A percentile compares a stretch with the other conserved stretches of the same genome.
phyloP scores from a whole-genome alignment of 2,113 vertebrate species.

The Menidia beryllina region DNA sequence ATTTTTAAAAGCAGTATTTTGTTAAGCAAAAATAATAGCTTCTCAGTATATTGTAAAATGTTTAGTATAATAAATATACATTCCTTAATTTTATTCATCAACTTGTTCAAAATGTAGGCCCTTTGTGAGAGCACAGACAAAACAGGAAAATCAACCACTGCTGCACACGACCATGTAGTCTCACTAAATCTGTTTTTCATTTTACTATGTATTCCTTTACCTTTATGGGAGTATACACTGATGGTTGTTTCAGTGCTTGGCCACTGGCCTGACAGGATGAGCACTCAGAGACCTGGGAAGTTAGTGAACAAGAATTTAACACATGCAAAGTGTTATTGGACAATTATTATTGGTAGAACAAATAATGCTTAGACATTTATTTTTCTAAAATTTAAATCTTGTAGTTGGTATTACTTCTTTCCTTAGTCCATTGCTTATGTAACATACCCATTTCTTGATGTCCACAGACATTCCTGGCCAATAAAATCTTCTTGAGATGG shows the following conservation, averaged over 20 bases:
- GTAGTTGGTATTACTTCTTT: not conserved
- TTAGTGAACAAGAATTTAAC: not conserved
- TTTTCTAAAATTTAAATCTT: not conserved
- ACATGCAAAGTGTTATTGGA: not conserved
- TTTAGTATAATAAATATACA: not conserved
- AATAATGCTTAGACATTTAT: not conserved
- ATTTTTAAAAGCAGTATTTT: not conserved
- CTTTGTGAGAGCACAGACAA: not conserved
- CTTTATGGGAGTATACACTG: conserved; percentile 4
- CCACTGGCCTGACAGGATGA: not conserved
- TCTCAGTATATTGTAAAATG: not conserved
- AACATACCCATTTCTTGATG: conserved; percentile 3
- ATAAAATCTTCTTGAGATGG: not conserved
- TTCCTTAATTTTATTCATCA: not conserved
- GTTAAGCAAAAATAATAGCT: not conserved
- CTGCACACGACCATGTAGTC: not conserved
- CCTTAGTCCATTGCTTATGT: not conserved
- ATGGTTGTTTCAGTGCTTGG: not conserved
- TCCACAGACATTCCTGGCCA: not conserved
- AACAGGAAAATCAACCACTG: not conserved
- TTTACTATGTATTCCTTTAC: not conserved
- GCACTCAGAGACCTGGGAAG: not conserved
- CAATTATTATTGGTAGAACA: not conserved
- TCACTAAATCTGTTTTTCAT: not conserved
- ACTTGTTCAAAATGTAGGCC: not conserved